Percentiles rank a stretch among this genome's conserved stretches.
phyloP scores from a whole-genome alignment of 2,888 invertebrate genomes.

The Ptychoptera contaminata region DNA sequence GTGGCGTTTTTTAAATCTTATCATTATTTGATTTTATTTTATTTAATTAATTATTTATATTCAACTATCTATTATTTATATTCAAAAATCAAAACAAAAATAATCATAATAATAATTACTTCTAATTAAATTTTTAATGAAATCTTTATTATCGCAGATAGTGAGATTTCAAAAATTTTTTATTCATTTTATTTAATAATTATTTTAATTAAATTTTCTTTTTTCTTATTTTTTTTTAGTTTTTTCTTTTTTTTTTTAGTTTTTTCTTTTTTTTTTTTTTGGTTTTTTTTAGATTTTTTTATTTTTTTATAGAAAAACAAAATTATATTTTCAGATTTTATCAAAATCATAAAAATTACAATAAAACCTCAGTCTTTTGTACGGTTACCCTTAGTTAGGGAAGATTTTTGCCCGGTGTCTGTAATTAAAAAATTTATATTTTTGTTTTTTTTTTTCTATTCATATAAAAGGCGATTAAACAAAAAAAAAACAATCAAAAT shows the following conservation, averaged over 20 bases:
- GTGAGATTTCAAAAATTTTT: no score
- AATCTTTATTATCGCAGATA: background rate
- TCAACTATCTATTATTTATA: background rate
- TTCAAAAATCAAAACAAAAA: no score
- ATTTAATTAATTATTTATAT: no score
- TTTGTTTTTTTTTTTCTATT: no score
- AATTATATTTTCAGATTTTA: no score
- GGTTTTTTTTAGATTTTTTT: slow-evolving; percentile 5
- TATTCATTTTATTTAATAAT: background rate
- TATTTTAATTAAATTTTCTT: background rate
- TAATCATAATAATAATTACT: no score
- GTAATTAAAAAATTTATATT: slow-evolving; percentile 11
- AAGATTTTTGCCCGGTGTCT: slow-evolving; percentile 23
- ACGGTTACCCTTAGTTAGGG: slow-evolving; percentile 31
- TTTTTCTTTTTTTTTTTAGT: slow-evolving; percentile 4
- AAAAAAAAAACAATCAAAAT: background rate
- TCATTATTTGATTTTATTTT: background rate
- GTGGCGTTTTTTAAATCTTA: background rate
- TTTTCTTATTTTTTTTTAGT: slow-evolving; percentile 1
- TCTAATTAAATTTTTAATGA: no score
- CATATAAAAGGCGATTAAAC: no score
- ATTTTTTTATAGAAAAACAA: background rate
- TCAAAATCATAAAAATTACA: slow-evolving; percentile 15
- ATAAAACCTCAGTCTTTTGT: slow-evolving; percentile 31
- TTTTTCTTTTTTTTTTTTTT: slow-evolving; percentile 4